Evolutionary conservation across 2,888 invertebrate genomes (phyloP), one percentile per base, ranked within the genome.

Genomic region (Leucoma salicis): DNA sequence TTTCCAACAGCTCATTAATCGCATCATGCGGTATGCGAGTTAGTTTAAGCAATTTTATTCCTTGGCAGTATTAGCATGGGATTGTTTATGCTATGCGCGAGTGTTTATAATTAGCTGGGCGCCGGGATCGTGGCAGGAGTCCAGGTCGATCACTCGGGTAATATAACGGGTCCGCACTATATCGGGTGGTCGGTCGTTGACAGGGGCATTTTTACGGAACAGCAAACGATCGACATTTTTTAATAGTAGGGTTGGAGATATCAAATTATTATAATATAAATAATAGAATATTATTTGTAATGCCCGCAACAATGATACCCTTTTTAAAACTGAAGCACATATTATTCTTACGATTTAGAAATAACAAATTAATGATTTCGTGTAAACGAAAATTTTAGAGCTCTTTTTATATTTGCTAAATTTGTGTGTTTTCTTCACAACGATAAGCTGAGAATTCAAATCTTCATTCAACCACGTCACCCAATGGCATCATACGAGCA

Each of bases 61-160:
- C 70, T 74, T 78, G 66, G 41, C 52, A 43, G 58, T 63, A 76
- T 82, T 73, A 75, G 61, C 74, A 72, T 79, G 70, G 58, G 69
- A 72, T 63, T 70, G 72, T 70, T 70, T 78, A 71, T 82, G 67
- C 68, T 78, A 58, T 72, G 68, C 64, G 61, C 57, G 54, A 53
- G 64, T 57, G 69, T 70, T 69, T 83, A 84, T 84, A 83, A 85
- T 86, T 84, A 87, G 79, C 70, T 57, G 55, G 73, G 75, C 76
- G 80, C 71, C 73, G 71, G 73, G 77, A 74, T 71, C 69, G 76
- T 84, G 85, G 86, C 87, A 83, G 73, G 70, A 81, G 82, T 82
- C 86, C 86, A 86, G 84, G 77, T 84, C 82, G 86, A 85, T 84
- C 87, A 85, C 78, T 86, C 82, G 84, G 82, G 76, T 82, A 69